These are phyloP conservation scores for Aegithalos caudatus DNA, from an alignment of 2,113 vertebrate species.

Conservation along the genomic window DNA sequence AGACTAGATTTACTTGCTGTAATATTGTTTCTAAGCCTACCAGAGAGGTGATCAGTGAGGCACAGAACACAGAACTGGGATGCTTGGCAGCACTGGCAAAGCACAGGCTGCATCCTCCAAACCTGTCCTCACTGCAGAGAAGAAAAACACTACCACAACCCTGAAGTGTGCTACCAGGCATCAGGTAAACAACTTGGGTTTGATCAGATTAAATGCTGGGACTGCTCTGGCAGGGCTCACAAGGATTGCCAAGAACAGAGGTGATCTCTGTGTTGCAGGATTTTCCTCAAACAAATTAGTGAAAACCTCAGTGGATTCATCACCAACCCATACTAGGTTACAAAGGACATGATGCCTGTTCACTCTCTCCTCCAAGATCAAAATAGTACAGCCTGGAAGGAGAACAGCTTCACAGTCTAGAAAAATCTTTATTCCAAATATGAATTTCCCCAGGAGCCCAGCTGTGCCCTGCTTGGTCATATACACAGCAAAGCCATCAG, in stretches of 20 bases:
- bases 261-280: background rate
- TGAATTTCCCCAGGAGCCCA: background rate
- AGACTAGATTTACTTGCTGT: background rate
- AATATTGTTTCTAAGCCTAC: background rate
- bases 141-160: background rate
- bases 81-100: background rate
- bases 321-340: background rate
- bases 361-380: background rate
- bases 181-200: background rate
- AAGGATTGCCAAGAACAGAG: background rate
- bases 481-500: background rate
- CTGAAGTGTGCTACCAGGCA: background rate
- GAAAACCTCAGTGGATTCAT: background rate
- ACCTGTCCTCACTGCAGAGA: background rate
- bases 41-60: background rate
- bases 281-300: background rate
- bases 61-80: background rate
- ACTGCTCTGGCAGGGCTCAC: background rate
- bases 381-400: background rate
- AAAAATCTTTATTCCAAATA: background rate
- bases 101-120: background rate
- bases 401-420: background rate
- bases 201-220: background rate
- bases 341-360: background rate
- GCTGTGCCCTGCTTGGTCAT: rapidly evolving